Evolutionary conservation across 2,113 vertebrate species (phyloP).

Genomic region (Lota lota): DNA sequence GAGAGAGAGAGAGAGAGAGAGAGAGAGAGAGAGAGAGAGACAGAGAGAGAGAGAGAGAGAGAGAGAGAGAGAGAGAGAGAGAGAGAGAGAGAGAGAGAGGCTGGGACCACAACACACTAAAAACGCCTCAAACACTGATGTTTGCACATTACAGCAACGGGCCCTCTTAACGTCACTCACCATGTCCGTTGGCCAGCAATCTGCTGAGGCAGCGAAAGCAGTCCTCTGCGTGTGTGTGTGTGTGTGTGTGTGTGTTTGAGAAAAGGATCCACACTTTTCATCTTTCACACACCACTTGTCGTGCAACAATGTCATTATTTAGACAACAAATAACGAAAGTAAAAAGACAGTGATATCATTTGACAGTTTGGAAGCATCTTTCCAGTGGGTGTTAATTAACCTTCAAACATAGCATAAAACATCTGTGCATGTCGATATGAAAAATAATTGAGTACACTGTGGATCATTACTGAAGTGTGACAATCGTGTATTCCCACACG

Average conservation of each 20-base stretch:
- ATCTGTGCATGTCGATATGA: too few species aligned
- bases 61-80: constrained; percentile 52
- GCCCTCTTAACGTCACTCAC: constrained; percentile 34
- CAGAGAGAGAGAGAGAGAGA: background rate
- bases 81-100: constrained; percentile 30
- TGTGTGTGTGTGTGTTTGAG: too few species aligned
- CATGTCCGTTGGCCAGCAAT: constrained; percentile 47
- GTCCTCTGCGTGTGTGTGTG: constrained; percentile 4
- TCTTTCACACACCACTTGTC: background rate
- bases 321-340: too few species aligned
- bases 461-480: too few species aligned
- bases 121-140: constrained; percentile 56
- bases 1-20: constrained; percentile 41
- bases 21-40: constrained; percentile 34
- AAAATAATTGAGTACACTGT: too few species aligned
- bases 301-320: too few species aligned
- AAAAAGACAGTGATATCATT: too few species aligned
- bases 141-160: constrained; percentile 58
- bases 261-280: too few species aligned
- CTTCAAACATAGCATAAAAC: too few species aligned
- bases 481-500: too few species aligned
- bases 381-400: too few species aligned
- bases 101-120: constrained; percentile 49
- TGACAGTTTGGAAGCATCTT: too few species aligned
- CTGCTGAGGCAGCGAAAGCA: constrained; percentile 36